Percentiles rank a stretch among this genome's conserved stretches.
Evolutionary conservation across 2,888 invertebrate genomes (phyloP).

Genomic region (Acanthosepion esculentum): DNA sequence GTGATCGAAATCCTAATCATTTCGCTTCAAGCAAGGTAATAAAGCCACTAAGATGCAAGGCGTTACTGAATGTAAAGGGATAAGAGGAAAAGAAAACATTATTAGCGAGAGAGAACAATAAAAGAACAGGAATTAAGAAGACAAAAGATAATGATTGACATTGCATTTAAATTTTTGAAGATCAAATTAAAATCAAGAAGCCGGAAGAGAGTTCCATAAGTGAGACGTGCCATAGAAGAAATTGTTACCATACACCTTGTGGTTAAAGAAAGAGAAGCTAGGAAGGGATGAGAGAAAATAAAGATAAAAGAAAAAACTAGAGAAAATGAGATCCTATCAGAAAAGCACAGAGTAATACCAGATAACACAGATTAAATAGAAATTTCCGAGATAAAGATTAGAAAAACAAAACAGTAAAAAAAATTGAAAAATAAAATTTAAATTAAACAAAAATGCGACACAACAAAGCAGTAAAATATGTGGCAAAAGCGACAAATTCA

Average conservation of each 20-base stretch:
- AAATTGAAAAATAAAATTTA: too few species aligned
- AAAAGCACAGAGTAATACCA: not conserved
- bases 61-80: too few species aligned
- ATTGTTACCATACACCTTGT: not conserved
- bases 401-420: too few species aligned
- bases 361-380: not conserved
- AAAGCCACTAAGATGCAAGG: too few species aligned
- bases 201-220: not conserved
- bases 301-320: not conserved
- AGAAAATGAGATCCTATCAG: not conserved
- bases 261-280: too few species aligned
- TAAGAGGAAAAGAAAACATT: too few species aligned
- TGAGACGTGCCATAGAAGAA: not conserved
- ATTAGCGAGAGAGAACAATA: not conserved
- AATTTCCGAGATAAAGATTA: not conserved
- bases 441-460: too few species aligned
- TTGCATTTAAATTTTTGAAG: too few species aligned
- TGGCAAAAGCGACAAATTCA: not conserved
- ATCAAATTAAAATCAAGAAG: not conserved
- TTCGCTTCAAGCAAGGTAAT: too few species aligned
- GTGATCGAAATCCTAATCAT: too few species aligned
- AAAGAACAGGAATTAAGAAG: not conserved
- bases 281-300: not conserved
- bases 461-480: too few species aligned
- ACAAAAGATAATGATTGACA: too few species aligned